Evolutionary conservation across 2,113 vertebrate genomes (phyloP), one percentile per base, ranked within the genome.

Genomic region (Mormyrus lacerda): DNA sequence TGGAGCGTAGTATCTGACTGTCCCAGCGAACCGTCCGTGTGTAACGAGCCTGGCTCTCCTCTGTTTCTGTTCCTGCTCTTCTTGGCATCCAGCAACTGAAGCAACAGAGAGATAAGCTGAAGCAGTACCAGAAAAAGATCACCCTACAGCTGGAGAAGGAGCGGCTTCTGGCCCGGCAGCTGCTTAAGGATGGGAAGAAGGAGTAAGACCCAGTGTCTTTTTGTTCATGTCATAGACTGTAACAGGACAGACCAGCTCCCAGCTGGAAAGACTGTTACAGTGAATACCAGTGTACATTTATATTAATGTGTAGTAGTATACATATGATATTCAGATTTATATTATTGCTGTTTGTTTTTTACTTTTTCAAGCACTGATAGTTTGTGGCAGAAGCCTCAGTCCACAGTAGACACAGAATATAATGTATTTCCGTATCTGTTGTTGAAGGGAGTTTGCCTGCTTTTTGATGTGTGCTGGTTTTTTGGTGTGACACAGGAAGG

Each of bases 61-160:
- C 9, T 21, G 42, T 44, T 47, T 47, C 44, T 11, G 17, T n/a
- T 21, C 39, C 42, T 82, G 21, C 88, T 31, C 47, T 7, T 86
- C 19, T 73, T 24, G 50, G 19, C 4, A 1, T 89, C 2, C 93
- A 98, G 98, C 98, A 98, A 97, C 91, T 99, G 93, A 99, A 99
- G 94, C 98, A 99, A 94, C 98, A 99, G 94, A 94, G 97, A 90
- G 98, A 99, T 94, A 97, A 97, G 87, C 95, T 99, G 91, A 96
- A 91, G 93, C 98, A 98, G 93, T 99, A 98, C 92, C 97, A 98
- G 93, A 97, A 95, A 94, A 95, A 94, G 92, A 92, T 99, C 90
- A 91, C 90, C 0, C 89, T 95, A 48, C 96, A 95, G 61, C 94
- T 97, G 94, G 96, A 98, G 89, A 94, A 95, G 24, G 97, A 99